Evolutionary conservation across 37 sponge, comb jelly and placozoan genomes (phyloP).

Genomic region (Amphimedon queenslandica): DNA sequence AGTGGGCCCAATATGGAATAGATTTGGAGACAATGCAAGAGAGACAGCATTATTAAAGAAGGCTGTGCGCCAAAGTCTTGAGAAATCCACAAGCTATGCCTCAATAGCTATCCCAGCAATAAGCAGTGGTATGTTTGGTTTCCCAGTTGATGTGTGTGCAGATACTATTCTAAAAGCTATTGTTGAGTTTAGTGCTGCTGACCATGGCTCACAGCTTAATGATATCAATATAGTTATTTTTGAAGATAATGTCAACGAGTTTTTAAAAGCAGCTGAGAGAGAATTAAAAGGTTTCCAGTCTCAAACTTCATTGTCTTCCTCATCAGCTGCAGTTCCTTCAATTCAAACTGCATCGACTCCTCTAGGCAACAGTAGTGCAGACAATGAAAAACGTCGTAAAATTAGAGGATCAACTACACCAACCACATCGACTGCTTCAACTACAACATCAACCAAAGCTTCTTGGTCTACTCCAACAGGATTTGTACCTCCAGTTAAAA

Average conservation of each 20-base stretch:
- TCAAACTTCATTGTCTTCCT: not conserved
- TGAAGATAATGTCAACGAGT: conserved; percentile 2
- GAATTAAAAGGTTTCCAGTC: not conserved
- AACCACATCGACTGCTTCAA: not conserved
- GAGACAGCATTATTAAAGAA: conserved; percentile 9
- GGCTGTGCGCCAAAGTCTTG: conserved; percentile 11
- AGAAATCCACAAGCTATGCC: conserved; percentile 8
- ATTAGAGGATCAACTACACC: not conserved
- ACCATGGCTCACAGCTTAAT: not conserved
- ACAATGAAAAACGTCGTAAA: not conserved
- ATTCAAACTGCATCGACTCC: not conserved
- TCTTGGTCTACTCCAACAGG: not conserved
- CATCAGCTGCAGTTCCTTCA: not conserved
- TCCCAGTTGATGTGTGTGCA: conserved; percentile 51
- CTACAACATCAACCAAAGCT: not conserved
- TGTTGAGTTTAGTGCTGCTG: conserved; percentile 7
- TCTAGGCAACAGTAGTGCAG: not conserved
- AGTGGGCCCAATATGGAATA: conserved; percentile 51
- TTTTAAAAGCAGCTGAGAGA: conserved; percentile 11
- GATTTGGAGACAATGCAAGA: conserved; percentile 4
- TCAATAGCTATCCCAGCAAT: conserved; percentile 65
- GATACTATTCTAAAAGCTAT: conserved; percentile 20
- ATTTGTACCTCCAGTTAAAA: not conserved
- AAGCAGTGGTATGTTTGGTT: conserved; percentile 65
- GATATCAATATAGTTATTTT: conserved; percentile 38